Base-by-base conservation (phyloP, 2,113 vertebrate genomes). In the Ceyx margarethae region DNA sequence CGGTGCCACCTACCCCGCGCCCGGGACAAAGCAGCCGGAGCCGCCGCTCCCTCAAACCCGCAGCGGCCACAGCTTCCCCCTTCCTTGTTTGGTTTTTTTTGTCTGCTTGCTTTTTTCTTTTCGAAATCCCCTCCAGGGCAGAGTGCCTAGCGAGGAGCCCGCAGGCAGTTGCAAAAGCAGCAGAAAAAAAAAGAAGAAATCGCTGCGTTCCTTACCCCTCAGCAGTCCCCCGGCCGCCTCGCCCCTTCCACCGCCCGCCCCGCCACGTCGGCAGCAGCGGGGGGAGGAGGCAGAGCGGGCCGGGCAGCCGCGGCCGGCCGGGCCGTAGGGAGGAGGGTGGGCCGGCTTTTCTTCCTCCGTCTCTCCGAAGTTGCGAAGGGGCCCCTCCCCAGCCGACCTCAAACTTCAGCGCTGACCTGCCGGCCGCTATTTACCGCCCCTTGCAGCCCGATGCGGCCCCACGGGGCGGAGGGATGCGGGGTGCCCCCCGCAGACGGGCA, bases 241-340 rank as follows among this genome's bases (percentile, higher is more conserved):
- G 17, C 82, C 82, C 64, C n/a, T 50, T 46, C 48, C 37, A 46
- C 48, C 61, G 58, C 91, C 96, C 90, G 91, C 92, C 96, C 95
- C 97, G 97, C 97, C 97, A 97, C 97, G 97, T 97, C 97, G 90
- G 95, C 97, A 97, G 81, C 81, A 68, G 85, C 42, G 33, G 89
- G 67, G 86, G 92, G 95, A 68, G 95, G 95, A 94, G 90, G 94
- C 87, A 64, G 91, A 79, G 82, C 43, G 8, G 80, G 54, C 89
- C 74, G 33, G 94, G 77, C 76, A n/a, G 86, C n/a, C 3, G 26
- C 53, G 19, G 45, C 28, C 42, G 42, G 40, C 28, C 31, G 13
- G 58, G 58, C 58, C 13, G 29, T 37, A 1, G 20, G 31, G 42
- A 5, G 54, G 67, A 12, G 72, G 31, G 43, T 7, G 43, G 64